Evolutionary conservation across 2,113 vertebrate genomes (phyloP), one percentile per base, ranked within the genome.

Genomic region (Aldabrachelys gigantea): DNA sequence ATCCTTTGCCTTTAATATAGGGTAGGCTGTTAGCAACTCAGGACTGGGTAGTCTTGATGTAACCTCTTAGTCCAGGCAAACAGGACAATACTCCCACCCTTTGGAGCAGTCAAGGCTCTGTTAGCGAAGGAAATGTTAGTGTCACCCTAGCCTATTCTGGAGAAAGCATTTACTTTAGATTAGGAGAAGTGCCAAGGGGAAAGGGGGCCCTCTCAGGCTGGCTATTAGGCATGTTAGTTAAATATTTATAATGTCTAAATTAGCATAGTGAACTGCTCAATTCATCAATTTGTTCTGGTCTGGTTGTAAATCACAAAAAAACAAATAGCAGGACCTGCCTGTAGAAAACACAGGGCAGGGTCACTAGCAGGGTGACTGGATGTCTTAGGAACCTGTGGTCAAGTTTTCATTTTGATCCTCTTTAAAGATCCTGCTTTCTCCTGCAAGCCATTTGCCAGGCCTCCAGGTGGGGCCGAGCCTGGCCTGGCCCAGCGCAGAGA

Each of bases 201-300:
- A 92, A 27, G 50, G 88, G 89, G 96, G 84, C 84, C 87, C 88
- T 98, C 96, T 96, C 96, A 97, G 97, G 96, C 98, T 98, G 97
- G 96, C 98, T 98, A 97, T 97, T 97, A 95, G 95, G 94, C 93
- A 84, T 97, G 97, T 94, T 98, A 96, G 98, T 99, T 98, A 98
- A 99, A 99, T 98, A 99, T 99, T 99, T 98, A 99, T 99, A 97
- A 97, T 93, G 96, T 97, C 97, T 97, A 97, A 98, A 99, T 99
- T 98, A 98, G 98, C 98, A 98, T 98, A 98, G 98, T 98, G 98
- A 98, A 98, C 98, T 41, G 95, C 98, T 98, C 98, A 98, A 98
- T 98, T 99, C 98, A 98, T 99, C 98, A 98, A 98, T 98, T 98
- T 96, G 98, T 98, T 98, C 98, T 98, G 97, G 97, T 98, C 94